A percentile compares a stretch with the other conserved stretches of the same genome.
These are phyloP conservation scores for Hirundo rustica DNA, from an alignment of 2,797 vertebrate species.

Conservation along the genomic window DNA sequence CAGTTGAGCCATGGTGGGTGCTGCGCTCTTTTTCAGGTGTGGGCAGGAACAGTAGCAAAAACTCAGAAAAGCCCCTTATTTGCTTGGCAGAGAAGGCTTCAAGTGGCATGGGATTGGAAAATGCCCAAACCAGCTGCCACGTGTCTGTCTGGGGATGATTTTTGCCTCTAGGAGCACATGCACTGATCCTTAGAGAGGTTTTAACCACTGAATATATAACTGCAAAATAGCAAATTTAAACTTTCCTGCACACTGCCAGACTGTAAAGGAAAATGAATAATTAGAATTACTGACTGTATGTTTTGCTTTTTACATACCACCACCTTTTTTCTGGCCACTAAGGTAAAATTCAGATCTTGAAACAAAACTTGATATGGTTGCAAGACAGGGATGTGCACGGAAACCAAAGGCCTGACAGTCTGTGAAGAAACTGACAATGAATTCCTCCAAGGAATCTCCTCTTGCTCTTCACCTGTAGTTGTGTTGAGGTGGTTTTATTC, in stretches of 20 bases:
- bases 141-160: neutral
- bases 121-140: neutral
- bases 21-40: neutral
- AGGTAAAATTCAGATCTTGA: neutral
- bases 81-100: neutral
- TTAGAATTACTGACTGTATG: neutral
- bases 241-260: neutral
- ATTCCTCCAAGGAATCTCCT: neutral
- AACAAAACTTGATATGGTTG: neutral
- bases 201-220: neutral
- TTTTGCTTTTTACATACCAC: neutral
- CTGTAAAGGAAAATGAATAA: neutral
- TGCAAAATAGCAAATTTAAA: neutral
- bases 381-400: accelerated
- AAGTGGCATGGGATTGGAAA: neutral
- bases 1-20: neutral
- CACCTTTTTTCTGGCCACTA: neutral
- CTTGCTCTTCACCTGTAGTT: neutral
- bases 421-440: neutral
- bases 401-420: neutral
- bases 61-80: neutral
- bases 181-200: neutral
- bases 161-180: neutral
- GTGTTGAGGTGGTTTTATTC: neutral
- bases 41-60: neutral